phyloP scores from a whole-genome alignment of 2,797 vertebrate genomes.

The Halcyon chelicuti region DNA sequence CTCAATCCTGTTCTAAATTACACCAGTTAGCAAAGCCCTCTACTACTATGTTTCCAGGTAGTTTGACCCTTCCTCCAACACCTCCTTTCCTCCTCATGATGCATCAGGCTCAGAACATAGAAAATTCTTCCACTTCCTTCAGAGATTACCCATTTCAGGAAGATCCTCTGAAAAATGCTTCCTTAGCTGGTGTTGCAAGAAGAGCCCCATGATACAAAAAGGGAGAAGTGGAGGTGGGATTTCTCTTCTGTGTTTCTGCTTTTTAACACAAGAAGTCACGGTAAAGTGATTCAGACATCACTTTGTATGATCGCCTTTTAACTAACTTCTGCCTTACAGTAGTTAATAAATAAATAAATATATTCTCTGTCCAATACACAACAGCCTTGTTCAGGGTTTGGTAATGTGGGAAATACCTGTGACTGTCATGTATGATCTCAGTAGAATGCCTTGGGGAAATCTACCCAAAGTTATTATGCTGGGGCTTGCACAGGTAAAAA shows the following conservation, averaged over 20 bases:
- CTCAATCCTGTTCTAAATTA: not conserved
- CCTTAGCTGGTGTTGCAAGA: not conserved
- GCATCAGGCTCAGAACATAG: not conserved
- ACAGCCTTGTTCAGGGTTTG: not conserved
- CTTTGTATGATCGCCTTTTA: not conserved
- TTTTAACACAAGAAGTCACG: not conserved
- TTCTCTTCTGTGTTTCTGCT: not conserved
- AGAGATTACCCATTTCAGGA: not conserved
- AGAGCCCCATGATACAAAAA: not conserved
- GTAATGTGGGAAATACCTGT: constrained; percentile 15
- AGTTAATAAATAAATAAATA: not conserved
- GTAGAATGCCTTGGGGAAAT: not conserved
- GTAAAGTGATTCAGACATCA: not conserved
- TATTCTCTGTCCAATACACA: not conserved
- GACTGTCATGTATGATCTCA: not conserved
- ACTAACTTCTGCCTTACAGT: not conserved
- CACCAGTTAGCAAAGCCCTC: not conserved
- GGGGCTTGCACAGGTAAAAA: constrained; percentile 9
- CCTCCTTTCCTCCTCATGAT: not conserved
- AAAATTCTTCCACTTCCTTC: not conserved
- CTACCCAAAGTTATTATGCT: not conserved
- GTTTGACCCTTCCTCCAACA: not conserved
- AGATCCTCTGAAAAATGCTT: not conserved
- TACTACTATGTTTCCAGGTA: not conserved
- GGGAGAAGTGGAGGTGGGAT: not conserved